Conservation (phyloP, 2,888 invertebrate genomes). For the Gortyna flavago region DNA sequence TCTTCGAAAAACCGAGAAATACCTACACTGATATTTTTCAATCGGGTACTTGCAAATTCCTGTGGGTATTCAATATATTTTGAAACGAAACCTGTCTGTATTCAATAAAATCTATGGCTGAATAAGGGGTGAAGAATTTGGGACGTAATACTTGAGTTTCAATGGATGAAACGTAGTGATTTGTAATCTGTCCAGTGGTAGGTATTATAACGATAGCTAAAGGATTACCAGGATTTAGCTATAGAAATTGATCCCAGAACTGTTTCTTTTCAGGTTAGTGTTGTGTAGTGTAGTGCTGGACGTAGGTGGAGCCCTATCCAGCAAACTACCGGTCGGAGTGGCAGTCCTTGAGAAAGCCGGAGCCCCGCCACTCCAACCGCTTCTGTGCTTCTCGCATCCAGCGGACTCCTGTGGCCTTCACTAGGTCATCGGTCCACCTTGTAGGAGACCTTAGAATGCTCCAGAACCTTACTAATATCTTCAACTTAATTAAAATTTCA, state of each 20-base stretch:
- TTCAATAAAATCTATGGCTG: slow-evolving; percentile 50
- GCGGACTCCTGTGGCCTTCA: neutral
- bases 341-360: neutral
- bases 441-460: no score
- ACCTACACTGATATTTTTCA: slow-evolving; percentile 43
- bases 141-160: slow-evolving; percentile 29
- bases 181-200: neutral
- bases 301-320: neutral
- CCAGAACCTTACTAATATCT: no score
- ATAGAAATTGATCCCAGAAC: neutral
- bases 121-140: slow-evolving; percentile 25
- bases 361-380: neutral
- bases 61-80: slow-evolving; percentile 48
- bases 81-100: slow-evolving; percentile 46
- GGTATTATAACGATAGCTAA: neutral
- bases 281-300: neutral
- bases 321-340: neutral
- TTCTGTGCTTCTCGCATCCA: neutral
- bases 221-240: neutral
- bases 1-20: slow-evolving; percentile 34
- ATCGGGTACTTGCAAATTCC: slow-evolving; percentile 43
- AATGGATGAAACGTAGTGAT: slow-evolving; percentile 13
- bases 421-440: no score
- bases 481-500: no score
- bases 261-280: neutral